Conservation (phyloP, 2,888 invertebrate species). For the Ectemnius lituratus region DNA sequence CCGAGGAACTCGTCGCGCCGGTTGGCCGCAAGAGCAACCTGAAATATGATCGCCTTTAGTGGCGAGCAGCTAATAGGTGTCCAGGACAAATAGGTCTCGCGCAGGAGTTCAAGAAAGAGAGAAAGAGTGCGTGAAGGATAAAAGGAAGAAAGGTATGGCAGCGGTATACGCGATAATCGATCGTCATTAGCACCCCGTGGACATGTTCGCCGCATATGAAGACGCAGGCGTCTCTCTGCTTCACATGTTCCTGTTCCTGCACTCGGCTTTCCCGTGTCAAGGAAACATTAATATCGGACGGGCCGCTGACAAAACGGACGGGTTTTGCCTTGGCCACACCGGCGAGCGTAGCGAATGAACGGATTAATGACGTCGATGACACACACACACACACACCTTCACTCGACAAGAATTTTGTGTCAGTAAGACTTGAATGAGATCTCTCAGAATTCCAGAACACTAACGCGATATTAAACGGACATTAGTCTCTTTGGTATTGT, state of each 20-base stretch:
- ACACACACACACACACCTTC: too few relatives aligned
- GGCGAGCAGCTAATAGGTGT: conserved; percentile 55
- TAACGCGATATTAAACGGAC: too few relatives aligned
- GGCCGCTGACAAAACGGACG: conserved; percentile 49
- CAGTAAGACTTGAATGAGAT: too few relatives aligned
- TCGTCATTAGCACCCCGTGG: conserved; percentile 65
- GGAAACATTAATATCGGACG: conserved; percentile 59
- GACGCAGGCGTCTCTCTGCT: neutral
- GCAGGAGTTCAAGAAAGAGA: conserved; percentile 26
- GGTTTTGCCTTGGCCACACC: conserved; percentile 60
- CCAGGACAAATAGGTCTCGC: conserved; percentile 49
- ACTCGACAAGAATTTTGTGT: too few relatives aligned
- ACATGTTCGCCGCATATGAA: conserved; percentile 26
- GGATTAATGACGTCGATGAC: conserved; percentile 48
- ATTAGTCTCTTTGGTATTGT: too few relatives aligned
- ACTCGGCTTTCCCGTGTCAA: conserved; percentile 54
- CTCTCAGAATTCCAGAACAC: too few relatives aligned
- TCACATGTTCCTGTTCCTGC: neutral
- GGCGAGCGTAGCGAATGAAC: conserved; percentile 64
- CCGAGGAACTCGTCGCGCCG: conserved; percentile 38
- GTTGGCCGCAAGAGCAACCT: conserved; percentile 33
- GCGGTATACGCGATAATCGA: conserved; percentile 62
- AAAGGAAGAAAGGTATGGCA: conserved; percentile 20
- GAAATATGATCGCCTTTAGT: conserved; percentile 57
- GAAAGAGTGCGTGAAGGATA: conserved; percentile 11